phyloP scores from a whole-genome alignment of 1,140 invertebrate genomes.

The Drosophila persimilis region DNA sequence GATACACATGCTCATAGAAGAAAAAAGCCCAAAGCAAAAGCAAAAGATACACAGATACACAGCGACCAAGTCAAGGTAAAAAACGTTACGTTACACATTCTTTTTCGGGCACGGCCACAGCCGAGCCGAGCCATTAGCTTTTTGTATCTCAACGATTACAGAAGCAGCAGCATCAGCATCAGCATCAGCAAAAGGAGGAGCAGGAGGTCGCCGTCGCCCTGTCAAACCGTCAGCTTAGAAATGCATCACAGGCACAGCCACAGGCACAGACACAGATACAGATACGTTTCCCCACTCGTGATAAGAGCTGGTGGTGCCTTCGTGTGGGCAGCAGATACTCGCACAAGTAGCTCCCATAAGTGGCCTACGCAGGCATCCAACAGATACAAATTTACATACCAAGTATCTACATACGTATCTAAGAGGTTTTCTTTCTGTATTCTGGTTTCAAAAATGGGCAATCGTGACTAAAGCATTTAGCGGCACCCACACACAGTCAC shows the following conservation, averaged over 20 bases:
- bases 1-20: slow-evolving; percentile 22
- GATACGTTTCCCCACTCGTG: slow-evolving; percentile 19
- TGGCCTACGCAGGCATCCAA: slow-evolving; percentile 23
- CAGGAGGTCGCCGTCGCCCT: neutral
- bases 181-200: neutral
- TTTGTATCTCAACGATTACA: slow-evolving; percentile 38
- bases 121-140: slow-evolving; percentile 18
- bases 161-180: neutral
- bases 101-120: slow-evolving; percentile 41
- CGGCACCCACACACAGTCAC: slow-evolving; percentile 19
- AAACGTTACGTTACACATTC: slow-evolving; percentile 69
- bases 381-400: slow-evolving; percentile 34
- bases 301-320: slow-evolving; percentile 25
- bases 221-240: slow-evolving; percentile 29
- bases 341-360: slow-evolving; percentile 15
- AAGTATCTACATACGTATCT: slow-evolving; percentile 2
- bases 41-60: slow-evolving; percentile 37
- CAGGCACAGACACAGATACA: neutral
- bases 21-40: slow-evolving; percentile 7
- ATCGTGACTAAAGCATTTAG: slow-evolving; percentile 27
- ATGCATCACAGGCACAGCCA: slow-evolving; percentile 35
- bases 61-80: slow-evolving; percentile 69
- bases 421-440: slow-evolving; percentile 4
- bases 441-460: slow-evolving; percentile 17
- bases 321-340: slow-evolving; percentile 21